Conservation (phyloP, 2,888 invertebrate genomes). For the Choreutis nemorana region DNA sequence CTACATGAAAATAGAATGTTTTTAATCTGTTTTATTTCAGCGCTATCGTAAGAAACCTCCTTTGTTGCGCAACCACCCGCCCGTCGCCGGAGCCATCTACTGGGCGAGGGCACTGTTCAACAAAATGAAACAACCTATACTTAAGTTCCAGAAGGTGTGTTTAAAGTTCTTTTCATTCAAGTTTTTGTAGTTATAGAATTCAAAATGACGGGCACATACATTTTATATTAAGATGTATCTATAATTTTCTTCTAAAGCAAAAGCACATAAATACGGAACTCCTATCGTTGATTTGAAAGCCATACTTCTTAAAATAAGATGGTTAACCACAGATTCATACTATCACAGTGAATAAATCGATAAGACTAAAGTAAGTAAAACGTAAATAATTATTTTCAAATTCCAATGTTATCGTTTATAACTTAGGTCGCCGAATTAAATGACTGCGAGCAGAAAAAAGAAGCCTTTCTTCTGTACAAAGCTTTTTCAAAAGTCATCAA, state of each 20-base stretch:
- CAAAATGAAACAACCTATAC: constrained; percentile 79
- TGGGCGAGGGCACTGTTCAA: constrained; percentile 85
- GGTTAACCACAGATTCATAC: no score
- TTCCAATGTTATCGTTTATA: no score
- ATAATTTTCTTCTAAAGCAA: no score
- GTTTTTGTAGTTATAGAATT: no score
- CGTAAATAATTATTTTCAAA: no score
- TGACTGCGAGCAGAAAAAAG: constrained; percentile 75
- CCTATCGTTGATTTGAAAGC: no score
- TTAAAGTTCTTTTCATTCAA: constrained; percentile 6
- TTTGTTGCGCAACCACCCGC: constrained; percentile 77
- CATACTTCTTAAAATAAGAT: no score
- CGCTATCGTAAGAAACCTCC: constrained; percentile 72
- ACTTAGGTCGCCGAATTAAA: constrained; percentile 71
- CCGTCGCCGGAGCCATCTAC: constrained; percentile 83
- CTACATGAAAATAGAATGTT: not conserved
- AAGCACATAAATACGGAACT: no score
- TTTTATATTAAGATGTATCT: no score
- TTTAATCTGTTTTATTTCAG: constrained; percentile 42
- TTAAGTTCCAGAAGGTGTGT: constrained; percentile 82
- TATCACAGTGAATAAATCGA: no score
- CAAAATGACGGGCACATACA: no score
- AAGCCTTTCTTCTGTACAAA: constrained; percentile 82
- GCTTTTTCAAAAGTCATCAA: constrained; percentile 78
- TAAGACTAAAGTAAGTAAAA: no score